Evolutionary conservation across 2,113 vertebrate species (phyloP).

Genomic region (Lonchura striata): DNA sequence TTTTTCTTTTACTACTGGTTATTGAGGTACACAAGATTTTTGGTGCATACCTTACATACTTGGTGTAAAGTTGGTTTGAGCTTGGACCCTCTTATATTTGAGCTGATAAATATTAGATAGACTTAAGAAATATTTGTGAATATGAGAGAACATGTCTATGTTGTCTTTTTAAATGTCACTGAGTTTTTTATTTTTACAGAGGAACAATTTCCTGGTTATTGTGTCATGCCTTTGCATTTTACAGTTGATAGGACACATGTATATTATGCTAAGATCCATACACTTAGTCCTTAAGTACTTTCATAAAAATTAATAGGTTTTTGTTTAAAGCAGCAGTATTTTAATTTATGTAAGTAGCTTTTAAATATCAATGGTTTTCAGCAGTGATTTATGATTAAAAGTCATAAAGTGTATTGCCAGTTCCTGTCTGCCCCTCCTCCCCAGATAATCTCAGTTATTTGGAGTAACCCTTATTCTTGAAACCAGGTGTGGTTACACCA

Average conservation of each 20-base stretch:
- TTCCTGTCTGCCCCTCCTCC: rapidly evolving
- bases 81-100: background rate
- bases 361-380: background rate
- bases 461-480: background rate
- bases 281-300: background rate
- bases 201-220: background rate
- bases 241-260: background rate
- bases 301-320: background rate
- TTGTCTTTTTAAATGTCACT: background rate
- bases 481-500: background rate
- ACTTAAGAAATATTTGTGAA: background rate
- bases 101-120: background rate
- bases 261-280: background rate
- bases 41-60: background rate
- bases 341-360: background rate
- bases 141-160: background rate
- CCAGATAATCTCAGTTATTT: background rate
- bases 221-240: background rate
- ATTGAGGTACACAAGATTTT: background rate
- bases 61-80: background rate
- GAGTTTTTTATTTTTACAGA: background rate
- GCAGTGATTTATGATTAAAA: background rate
- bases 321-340: background rate
- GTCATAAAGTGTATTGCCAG: background rate
- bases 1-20: background rate